phyloP scores from a whole-genome alignment of 2,888 invertebrate species.

The Chelonus formosanus region DNA sequence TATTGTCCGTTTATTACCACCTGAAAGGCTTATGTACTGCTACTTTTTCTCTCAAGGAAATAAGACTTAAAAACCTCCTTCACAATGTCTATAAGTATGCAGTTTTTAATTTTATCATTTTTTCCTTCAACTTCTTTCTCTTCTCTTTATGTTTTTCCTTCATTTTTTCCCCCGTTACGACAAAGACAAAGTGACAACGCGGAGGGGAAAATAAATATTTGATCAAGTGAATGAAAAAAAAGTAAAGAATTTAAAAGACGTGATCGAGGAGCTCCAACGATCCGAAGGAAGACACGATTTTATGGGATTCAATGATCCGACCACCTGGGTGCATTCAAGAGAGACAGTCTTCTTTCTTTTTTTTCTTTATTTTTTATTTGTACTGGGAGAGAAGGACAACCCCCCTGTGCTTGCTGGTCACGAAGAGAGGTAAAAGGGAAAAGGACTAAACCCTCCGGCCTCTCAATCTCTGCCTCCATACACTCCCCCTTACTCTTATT shows the following conservation, averaged over 20 bases:
- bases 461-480: conserved; percentile 49
- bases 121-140: neutral
- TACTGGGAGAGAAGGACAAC: conserved; percentile 3
- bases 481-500: conserved; percentile 49
- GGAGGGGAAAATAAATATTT: conserved; percentile 29
- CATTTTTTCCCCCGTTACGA: neutral
- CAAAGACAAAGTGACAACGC: conserved; percentile 5
- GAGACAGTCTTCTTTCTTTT: conserved; percentile 16
- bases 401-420: conserved; percentile 19
- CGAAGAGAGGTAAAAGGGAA: conserved; percentile 27
- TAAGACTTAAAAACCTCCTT: neutral
- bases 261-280: conserved; percentile 32
- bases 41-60: too few relatives aligned
- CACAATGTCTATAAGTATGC: neutral
- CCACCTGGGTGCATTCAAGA: conserved; percentile 48
- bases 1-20: conserved; percentile 43
- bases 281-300: conserved; percentile 43
- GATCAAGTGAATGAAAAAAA: conserved; percentile 7
- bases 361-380: conserved; percentile 12
- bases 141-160: neutral
- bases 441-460: conserved; percentile 39
- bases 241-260: conserved; percentile 23
- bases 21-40: conserved; percentile 7
- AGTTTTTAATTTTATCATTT: neutral
- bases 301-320: conserved; percentile 45